Conservation (phyloP, 2,888 invertebrate species). For the Ptycholaimellus sp. region DNA sequence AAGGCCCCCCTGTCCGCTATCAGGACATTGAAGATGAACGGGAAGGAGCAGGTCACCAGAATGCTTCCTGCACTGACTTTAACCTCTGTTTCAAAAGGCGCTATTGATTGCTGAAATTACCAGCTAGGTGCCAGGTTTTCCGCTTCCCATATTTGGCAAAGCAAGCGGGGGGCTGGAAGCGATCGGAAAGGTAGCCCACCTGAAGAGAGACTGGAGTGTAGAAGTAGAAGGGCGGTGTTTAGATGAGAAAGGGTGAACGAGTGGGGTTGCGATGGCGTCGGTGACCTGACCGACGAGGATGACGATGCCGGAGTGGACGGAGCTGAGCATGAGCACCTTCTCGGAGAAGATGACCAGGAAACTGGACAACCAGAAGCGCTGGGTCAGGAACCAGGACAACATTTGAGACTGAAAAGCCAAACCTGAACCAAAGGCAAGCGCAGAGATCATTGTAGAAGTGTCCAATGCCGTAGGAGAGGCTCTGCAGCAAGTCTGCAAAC, state of each 20-base stretch:
- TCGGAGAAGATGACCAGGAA: constrained; percentile 61
- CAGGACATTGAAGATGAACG: constrained; percentile 47
- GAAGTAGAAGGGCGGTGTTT: no score
- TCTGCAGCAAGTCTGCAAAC: no score
- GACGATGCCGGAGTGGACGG: constrained; percentile 13
- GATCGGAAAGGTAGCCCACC: constrained; percentile 58
- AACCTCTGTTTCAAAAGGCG: neutral
- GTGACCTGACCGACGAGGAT: constrained; percentile 38
- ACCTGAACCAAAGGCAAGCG: constrained; percentile 77
- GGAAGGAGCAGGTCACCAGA: constrained; percentile 52
- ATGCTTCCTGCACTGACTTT: constrained; percentile 21
- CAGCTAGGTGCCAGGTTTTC: constrained; percentile 68
- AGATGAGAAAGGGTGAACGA: no score
- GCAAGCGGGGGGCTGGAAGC: constrained; percentile 38
- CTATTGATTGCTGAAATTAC: constrained; percentile 33
- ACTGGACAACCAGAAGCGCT: constrained; percentile 64
- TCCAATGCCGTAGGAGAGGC: constrained; percentile 41
- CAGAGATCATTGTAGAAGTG: constrained; percentile 73
- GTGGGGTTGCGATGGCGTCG: constrained; percentile 61
- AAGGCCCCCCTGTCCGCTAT: constrained; percentile 9
- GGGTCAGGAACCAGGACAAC: neutral
- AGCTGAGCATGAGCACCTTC: constrained; percentile 28
- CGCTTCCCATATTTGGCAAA: constrained; percentile 44
- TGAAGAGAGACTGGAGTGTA: no score
- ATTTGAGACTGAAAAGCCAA: no score